Conservation (phyloP, 2,888 invertebrate species). For the Onchidella celtica region DNA sequence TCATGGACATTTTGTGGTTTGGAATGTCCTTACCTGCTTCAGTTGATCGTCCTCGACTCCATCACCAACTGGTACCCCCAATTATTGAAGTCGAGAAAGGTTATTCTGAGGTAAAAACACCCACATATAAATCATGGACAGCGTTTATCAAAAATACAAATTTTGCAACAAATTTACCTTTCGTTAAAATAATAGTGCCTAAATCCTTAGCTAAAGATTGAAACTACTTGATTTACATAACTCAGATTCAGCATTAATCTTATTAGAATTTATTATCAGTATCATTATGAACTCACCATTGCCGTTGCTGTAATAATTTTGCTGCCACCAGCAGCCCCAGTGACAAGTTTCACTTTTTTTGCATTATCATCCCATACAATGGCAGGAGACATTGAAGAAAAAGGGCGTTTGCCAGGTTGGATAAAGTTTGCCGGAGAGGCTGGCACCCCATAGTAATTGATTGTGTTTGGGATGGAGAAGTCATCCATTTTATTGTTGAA, state of each 20-base stretch:
- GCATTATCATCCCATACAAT: constrained; percentile 85
- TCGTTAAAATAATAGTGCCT: too few species aligned
- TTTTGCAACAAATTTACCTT: too few species aligned
- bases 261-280: too few species aligned
- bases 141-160: too few species aligned
- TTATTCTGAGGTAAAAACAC: constrained; percentile 25
- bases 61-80: constrained; percentile 30
- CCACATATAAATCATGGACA: too few species aligned
- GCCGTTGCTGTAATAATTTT: constrained; percentile 91
- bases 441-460: constrained; percentile 77
- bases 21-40: constrained; percentile 22
- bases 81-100: constrained; percentile 10
- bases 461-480: constrained; percentile 86
- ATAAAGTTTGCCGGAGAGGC: constrained; percentile 93
- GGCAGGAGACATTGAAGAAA: constrained; percentile 94
- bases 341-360: constrained; percentile 85
- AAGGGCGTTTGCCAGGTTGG: constrained; percentile 89
- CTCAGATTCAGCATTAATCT: too few species aligned
- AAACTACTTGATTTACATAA: too few species aligned
- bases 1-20: constrained; percentile 41
- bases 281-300: constrained; percentile 71
- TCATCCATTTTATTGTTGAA: constrained; percentile 96
- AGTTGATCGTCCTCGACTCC: constrained; percentile 24
- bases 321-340: constrained; percentile 94
- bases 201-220: too few species aligned